A percentile compares a stretch with the other conserved stretches of the same genome.
Evolutionary conservation across 1,140 invertebrate genomes (phyloP).

Genomic region (Harlomillsia oculata): DNA sequence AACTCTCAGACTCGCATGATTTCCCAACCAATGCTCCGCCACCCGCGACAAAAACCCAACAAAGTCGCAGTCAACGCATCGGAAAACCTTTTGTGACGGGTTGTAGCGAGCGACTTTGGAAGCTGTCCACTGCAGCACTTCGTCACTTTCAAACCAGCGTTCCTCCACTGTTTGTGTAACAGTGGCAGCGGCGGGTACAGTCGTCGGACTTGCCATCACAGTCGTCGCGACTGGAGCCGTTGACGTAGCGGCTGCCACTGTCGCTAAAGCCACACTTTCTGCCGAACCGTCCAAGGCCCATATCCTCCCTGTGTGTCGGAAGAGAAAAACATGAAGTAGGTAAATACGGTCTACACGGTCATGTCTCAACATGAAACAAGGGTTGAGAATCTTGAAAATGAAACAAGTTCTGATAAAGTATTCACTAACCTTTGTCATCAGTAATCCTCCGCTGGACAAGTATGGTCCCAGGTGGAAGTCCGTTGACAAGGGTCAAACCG

Average conservation of each 20-base stretch:
- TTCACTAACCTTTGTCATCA: slow-evolving; percentile 27
- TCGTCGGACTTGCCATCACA: slow-evolving; percentile 11
- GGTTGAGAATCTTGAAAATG: not conserved
- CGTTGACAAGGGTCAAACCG: slow-evolving; percentile 26
- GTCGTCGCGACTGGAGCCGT: slow-evolving; percentile 2
- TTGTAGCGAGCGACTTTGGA: slow-evolving; percentile 63
- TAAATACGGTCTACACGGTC: too few species aligned
- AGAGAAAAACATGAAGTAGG: not conserved
- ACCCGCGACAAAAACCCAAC: slow-evolving; percentile 65
- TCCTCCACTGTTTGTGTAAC: slow-evolving; percentile 43
- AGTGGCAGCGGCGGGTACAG: not conserved
- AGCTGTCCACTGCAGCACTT: slow-evolving; percentile 56
- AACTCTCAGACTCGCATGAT: slow-evolving; percentile 58
- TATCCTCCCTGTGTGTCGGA: slow-evolving; percentile 8
- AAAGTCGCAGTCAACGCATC: slow-evolving; percentile 65
- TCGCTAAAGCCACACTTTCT: slow-evolving; percentile 44
- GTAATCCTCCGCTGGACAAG: slow-evolving; percentile 30
- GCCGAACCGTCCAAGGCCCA: slow-evolving; percentile 38
- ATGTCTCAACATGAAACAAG: not conserved
- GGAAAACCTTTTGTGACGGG: slow-evolving; percentile 59
- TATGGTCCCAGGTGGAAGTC: slow-evolving; percentile 31
- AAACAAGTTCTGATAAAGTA: not conserved
- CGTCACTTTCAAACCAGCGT: slow-evolving; percentile 58
- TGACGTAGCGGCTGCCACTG: slow-evolving; percentile 43
- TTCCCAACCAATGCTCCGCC: slow-evolving; percentile 72